A percentile compares a stretch with the other conserved stretches of the same genome.
phyloP scores from a whole-genome alignment of 2,888 invertebrate species.

The Ophion ellenae region DNA sequence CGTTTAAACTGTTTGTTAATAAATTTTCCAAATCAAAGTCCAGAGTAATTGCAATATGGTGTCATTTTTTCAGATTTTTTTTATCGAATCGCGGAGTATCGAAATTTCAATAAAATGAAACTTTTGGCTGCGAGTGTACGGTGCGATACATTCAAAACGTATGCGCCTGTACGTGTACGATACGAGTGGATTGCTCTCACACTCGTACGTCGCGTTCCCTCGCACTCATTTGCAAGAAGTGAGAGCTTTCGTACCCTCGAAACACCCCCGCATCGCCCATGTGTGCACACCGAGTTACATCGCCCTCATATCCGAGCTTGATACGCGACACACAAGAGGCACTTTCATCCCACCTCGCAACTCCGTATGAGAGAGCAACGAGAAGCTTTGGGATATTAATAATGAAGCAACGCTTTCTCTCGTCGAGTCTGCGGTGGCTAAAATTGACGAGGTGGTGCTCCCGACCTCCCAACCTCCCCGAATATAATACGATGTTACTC shows the following conservation, averaged over 20 bases:
- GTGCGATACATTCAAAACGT: too few species aligned
- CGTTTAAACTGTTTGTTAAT: too few species aligned
- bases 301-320: slow-evolving; percentile 50
- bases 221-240: slow-evolving; percentile 32
- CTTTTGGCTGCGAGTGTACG: too few species aligned
- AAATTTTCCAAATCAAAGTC: too few species aligned
- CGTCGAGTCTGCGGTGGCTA: neutral
- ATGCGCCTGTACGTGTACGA: neutral
- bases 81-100: too few species aligned
- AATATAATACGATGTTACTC: slow-evolving; percentile 19
- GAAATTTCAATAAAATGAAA: too few species aligned
- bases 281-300: slow-evolving; percentile 25
- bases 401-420: slow-evolving; percentile 58
- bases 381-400: slow-evolving; percentile 56
- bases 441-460: slow-evolving; percentile 19
- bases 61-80: too few species aligned
- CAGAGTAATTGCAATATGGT: too few species aligned
- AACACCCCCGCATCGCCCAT: slow-evolving; percentile 5
- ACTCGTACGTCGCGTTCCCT: slow-evolving; percentile 5
- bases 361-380: slow-evolving; percentile 16
- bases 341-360: slow-evolving; percentile 48
- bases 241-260: slow-evolving; percentile 51
- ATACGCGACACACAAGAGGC: slow-evolving; percentile 59
- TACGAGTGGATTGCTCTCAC: slow-evolving; percentile 17
- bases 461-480: slow-evolving; percentile 7